Percentiles rank a stretch among this genome's conserved stretches.
These are phyloP conservation scores for Vireo altiloquus DNA, from an alignment of 2,113 vertebrate genomes.

Conservation along the genomic window DNA sequence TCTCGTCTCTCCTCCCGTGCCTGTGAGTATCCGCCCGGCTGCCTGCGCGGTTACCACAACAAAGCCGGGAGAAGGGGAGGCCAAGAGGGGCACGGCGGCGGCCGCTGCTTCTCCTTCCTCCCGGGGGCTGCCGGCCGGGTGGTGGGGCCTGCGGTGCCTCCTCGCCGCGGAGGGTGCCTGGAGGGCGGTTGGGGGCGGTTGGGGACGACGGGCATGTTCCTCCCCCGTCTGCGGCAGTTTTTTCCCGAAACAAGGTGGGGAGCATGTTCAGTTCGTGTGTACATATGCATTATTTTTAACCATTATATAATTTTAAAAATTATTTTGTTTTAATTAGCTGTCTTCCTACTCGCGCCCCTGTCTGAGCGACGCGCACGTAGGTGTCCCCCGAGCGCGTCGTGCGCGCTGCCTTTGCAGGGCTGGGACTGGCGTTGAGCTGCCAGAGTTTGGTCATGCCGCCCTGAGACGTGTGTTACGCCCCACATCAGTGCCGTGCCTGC, in stretches of 20 bases:
- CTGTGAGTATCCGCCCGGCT: neutral
- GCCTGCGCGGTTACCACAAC: neutral
- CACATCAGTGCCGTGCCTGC: rapidly evolving
- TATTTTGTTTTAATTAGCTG: neutral
- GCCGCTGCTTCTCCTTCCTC: neutral
- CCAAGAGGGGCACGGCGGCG: too few species aligned
- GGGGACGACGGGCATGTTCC: neutral
- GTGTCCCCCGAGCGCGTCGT: neutral
- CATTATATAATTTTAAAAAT: neutral
- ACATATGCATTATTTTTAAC: neutral
- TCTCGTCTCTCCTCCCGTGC: rapidly evolving
- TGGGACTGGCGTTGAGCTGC: neutral
- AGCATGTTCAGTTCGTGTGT: neutral
- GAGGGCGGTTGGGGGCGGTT: neutral
- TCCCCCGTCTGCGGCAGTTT: neutral
- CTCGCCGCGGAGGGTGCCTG: neutral
- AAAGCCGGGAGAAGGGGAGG: neutral
- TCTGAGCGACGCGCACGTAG: neutral
- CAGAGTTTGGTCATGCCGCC: rapidly evolving
- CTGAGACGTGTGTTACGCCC: rapidly evolving
- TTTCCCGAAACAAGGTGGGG: neutral
- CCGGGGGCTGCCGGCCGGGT: neutral
- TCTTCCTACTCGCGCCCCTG: neutral
- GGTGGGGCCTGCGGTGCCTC: neutral
- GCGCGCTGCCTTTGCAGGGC: neutral